A percentile compares a stretch with the other conserved stretches of the same genome.
These are phyloP conservation scores for Bucco capensis DNA, from an alignment of 2,113 vertebrate species.

Conservation along the genomic window DNA sequence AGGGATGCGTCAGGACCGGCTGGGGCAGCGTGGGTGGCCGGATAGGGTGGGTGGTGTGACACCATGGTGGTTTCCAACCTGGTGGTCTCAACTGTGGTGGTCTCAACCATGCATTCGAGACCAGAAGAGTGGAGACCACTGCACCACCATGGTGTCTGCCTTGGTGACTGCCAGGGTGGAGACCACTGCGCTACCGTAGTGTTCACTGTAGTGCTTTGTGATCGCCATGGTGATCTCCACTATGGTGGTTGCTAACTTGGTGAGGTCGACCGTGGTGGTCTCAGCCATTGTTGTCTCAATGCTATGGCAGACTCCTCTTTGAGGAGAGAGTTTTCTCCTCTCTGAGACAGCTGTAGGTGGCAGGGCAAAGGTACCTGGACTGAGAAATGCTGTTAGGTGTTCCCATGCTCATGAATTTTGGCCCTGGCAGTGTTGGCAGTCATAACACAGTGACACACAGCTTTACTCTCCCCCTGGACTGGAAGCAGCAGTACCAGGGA, in stretches of 20 bases:
- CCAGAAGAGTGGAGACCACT: not conserved
- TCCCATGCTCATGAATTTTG: not conserved
- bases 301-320: not conserved
- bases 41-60: not conserved
- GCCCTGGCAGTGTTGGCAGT: fast-evolving
- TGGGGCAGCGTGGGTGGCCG: not conserved
- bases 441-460: fast-evolving
- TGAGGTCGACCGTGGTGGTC: not conserved
- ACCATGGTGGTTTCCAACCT: not conserved
- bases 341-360: fast-evolving
- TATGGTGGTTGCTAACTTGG: not conserved
- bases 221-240: fast-evolving
- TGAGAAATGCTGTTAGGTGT: not conserved
- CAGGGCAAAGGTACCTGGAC: not conserved
- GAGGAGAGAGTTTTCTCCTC: not conserved
- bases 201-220: not conserved
- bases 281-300: fast-evolving
- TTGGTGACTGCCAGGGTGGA: no score
- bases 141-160: no score
- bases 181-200: not conserved
- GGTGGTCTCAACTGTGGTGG: not conserved
- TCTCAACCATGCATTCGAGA: not conserved
- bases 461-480: not conserved
- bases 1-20: not conserved
- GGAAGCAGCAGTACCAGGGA: not conserved